These are phyloP conservation scores for Python bivittatus DNA, from an alignment of 2,113 vertebrate species.

Conservation along the genomic window DNA sequence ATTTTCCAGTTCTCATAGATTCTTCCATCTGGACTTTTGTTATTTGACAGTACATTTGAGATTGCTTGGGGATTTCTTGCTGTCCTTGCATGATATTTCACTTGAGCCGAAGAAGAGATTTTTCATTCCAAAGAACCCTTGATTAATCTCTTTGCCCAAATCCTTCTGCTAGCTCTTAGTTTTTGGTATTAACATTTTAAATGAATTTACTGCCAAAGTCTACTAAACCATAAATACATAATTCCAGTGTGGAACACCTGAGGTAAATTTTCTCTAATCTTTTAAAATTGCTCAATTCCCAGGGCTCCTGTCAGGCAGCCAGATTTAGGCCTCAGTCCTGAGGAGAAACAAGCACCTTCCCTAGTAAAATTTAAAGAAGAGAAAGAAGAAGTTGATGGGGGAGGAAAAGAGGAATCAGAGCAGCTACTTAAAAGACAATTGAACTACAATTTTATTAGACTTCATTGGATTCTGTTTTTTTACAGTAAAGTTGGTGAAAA, in stretches of 20 bases:
- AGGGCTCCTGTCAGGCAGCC: conserved; percentile 44
- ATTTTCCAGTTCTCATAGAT: conserved; percentile 53
- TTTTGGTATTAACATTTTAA: conserved; percentile 57
- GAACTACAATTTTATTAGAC: conserved; percentile 57
- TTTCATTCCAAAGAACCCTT: conserved; percentile 55
- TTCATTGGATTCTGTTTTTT: conserved; percentile 38
- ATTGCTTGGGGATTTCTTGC: conserved; percentile 49
- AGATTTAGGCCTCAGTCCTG: conserved; percentile 45
- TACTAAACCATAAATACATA: conserved; percentile 59
- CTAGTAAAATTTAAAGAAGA: conserved; percentile 28
- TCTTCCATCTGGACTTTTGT: conserved; percentile 60
- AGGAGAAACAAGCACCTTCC: conserved; percentile 40
- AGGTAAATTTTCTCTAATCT: conserved; percentile 42
- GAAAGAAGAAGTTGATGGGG: not conserved
- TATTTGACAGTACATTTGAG: conserved; percentile 46
- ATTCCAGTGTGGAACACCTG: conserved; percentile 36
- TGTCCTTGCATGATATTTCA: conserved; percentile 36
- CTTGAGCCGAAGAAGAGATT: conserved; percentile 44
- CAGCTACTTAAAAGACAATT: conserved; percentile 40
- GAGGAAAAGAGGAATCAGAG: conserved; percentile 17
- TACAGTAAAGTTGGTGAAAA: conserved; percentile 25
- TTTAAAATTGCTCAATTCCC: conserved; percentile 51
- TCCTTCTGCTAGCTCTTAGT: conserved; percentile 52
- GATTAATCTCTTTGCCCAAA: conserved; percentile 59
- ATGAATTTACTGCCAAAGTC: conserved; percentile 55